These are phyloP conservation scores for Drosophila mimetica DNA, from an alignment of 2,888 invertebrate species.

Conservation along the genomic window DNA sequence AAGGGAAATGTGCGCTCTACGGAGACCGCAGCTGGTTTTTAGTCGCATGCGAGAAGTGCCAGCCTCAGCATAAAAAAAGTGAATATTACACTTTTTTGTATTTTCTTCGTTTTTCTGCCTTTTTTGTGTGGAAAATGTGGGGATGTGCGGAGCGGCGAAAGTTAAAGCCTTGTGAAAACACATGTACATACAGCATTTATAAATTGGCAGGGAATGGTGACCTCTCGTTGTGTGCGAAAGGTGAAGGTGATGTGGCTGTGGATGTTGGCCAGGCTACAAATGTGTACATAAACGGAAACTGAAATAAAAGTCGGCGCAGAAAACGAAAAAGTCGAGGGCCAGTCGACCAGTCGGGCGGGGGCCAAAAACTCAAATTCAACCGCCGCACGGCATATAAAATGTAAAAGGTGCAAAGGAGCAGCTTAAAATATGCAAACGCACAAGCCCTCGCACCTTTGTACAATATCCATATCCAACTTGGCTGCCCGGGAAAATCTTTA, in stretches of 20 bases:
- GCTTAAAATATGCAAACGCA: slow-evolving; percentile 64
- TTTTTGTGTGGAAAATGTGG: slow-evolving; percentile 4
- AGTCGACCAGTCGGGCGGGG: no score
- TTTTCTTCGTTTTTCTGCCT: neutral
- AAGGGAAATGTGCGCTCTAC: slow-evolving; percentile 12
- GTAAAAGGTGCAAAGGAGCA: slow-evolving; percentile 57
- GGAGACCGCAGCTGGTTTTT: slow-evolving; percentile 65
- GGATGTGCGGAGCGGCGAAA: slow-evolving; percentile 38
- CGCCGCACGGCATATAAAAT: slow-evolving; percentile 50
- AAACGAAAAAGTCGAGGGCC: slow-evolving; percentile 50
- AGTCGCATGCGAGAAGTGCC: slow-evolving; percentile 57
- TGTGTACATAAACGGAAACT: slow-evolving; percentile 72
- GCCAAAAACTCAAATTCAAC: slow-evolving; percentile 59
- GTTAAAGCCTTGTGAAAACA: slow-evolving; percentile 63
- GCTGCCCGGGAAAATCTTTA: slow-evolving; percentile 50
- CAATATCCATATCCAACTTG: slow-evolving; percentile 12
- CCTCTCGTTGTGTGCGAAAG: slow-evolving; percentile 64
- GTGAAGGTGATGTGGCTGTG: slow-evolving; percentile 61
- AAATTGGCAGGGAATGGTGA: slow-evolving; percentile 71
- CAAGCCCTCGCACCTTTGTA: slow-evolving; percentile 23
- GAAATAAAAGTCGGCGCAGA: slow-evolving; percentile 60
- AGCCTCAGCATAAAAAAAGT: slow-evolving; percentile 72
- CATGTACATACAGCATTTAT: slow-evolving; percentile 63
- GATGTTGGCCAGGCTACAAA: slow-evolving; percentile 65
- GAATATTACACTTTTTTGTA: slow-evolving; percentile 68